Conservation (phyloP, 2,888 invertebrate genomes). For the Drosophila nr. perissopoda region DNA sequence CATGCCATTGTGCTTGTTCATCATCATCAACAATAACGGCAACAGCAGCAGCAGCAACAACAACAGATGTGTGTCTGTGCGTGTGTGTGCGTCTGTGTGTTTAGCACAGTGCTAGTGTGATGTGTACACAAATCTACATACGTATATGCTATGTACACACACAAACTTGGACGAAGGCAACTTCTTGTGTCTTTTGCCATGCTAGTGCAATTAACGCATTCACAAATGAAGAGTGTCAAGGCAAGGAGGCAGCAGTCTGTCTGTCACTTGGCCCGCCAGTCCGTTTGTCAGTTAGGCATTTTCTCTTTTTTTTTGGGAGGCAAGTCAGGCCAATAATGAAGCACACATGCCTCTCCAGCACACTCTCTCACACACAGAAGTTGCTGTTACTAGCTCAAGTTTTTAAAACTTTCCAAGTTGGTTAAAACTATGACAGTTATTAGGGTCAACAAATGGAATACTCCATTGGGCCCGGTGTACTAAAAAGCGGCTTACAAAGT, state of each 20-base stretch:
- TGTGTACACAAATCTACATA: constrained; percentile 45
- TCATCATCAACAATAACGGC: constrained; percentile 60
- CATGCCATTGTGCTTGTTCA: constrained; percentile 76
- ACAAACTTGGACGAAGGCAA: constrained; percentile 30
- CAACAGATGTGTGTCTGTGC: constrained; percentile 1
- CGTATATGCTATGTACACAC: constrained; percentile 44
- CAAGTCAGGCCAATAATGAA: constrained; percentile 49
- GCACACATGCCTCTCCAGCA: constrained; percentile 1
- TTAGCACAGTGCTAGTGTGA: constrained; percentile 21
- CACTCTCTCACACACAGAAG: not conserved
- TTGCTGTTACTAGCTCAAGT: constrained; percentile 30
- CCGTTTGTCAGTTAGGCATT: constrained; percentile 47
- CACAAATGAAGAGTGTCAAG: constrained; percentile 81
- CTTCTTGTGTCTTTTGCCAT: constrained; percentile 52
- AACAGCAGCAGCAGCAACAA: constrained; percentile 16
- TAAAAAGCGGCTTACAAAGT: constrained; percentile 37
- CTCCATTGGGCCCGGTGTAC: constrained; percentile 32
- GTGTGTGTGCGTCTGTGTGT: not conserved
- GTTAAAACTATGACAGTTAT: constrained; percentile 37
- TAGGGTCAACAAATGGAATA: constrained; percentile 36
- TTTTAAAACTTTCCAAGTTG: constrained; percentile 38
- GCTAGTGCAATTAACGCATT: constrained; percentile 77
- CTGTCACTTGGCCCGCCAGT: constrained; percentile 20
- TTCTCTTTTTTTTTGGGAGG: constrained; percentile 31
- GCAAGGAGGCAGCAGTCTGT: constrained; percentile 50